A percentile compares a stretch with the other conserved stretches of the same genome.
These are phyloP conservation scores for Eufriesea mexicana DNA, from an alignment of 1,140 invertebrate genomes.

Conservation along the genomic window DNA sequence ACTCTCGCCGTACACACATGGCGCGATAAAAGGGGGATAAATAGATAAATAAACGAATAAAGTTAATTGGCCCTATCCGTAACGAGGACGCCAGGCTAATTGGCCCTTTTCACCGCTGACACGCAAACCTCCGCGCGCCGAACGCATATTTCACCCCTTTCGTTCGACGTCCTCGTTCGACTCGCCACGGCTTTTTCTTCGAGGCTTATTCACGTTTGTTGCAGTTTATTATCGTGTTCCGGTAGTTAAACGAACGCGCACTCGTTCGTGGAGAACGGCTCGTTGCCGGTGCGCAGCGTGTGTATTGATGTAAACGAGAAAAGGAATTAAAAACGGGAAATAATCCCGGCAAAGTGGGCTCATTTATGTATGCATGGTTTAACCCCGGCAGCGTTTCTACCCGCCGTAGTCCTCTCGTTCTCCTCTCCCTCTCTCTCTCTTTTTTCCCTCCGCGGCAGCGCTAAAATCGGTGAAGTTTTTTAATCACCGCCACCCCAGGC, in stretches of 20 bases:
- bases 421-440: neutral
- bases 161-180: slow-evolving; percentile 2
- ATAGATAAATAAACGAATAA: neutral
- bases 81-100: neutral
- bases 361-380: slow-evolving; percentile 57
- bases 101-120: neutral
- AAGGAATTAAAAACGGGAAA: slow-evolving; percentile 60
- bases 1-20: too few species aligned
- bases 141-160: neutral
- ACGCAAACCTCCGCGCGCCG: neutral
- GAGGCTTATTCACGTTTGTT: neutral
- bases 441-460: neutral
- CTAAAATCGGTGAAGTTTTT: slow-evolving; percentile 47
- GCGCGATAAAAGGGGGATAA: neutral
- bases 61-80: neutral
- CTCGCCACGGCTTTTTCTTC: neutral
- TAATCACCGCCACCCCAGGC: slow-evolving; percentile 39
- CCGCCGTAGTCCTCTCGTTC: neutral
- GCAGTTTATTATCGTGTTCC: slow-evolving; percentile 46
- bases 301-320: slow-evolving; percentile 46
- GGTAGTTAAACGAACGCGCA: slow-evolving; percentile 8
- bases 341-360: slow-evolving; percentile 48
- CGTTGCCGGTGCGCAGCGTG: neutral
- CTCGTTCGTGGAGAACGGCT: neutral
- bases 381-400: slow-evolving; percentile 23